Base-by-base conservation (phyloP, 2,113 vertebrate species). In the Tragelaphus strepsiceros region DNA sequence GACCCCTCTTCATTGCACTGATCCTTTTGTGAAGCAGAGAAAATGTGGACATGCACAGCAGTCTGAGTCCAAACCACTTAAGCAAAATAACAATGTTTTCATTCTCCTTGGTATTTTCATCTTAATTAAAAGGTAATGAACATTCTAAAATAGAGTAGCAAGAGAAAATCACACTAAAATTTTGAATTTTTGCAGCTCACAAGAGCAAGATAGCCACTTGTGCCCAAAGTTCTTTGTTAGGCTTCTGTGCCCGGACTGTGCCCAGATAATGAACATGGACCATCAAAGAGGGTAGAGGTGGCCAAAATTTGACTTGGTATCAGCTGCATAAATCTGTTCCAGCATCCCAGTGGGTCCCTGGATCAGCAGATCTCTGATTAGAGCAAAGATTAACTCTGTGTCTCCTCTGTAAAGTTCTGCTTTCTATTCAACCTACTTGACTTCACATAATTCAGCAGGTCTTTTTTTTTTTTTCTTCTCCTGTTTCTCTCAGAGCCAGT, bases 291-390 rank as follows among this genome's bases (percentile, higher is more conserved):
- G 46, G 67, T 13, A 88, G 54, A 24, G 7, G 39, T 90, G 82
- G 84, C 89, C 91, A 92, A 83, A 67, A 13, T 58, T 43, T 93
- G 81, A 92, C 82, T 95, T 85, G 5, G 6, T 56, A 74, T 71
- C 95, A 96, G 91, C 43, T 93, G 77, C 43, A 43, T 62, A 61
- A 96, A 51, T 97, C 78, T 86, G 19, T 14, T 96, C 82, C 82
- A 88, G 0, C 59, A 61, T 59, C 89, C 54, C 32, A 80, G 24
- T 13, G n/a, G 54, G 30, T 30, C 49, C n/a, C n/a, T 92, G 71
- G 71, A 95, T 91, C 58, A 26, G 11, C 39, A 53, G 89, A 30
- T 94, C 54, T 86, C 78, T 67, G 49, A 51, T 86, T 67, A 95
- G 35, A 95, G 90, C 16, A 61, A 22, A 91, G 61, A 94, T 64